Evolutionary conservation across 1,140 invertebrate species (phyloP).

Genomic region (Drosophila takahashii): DNA sequence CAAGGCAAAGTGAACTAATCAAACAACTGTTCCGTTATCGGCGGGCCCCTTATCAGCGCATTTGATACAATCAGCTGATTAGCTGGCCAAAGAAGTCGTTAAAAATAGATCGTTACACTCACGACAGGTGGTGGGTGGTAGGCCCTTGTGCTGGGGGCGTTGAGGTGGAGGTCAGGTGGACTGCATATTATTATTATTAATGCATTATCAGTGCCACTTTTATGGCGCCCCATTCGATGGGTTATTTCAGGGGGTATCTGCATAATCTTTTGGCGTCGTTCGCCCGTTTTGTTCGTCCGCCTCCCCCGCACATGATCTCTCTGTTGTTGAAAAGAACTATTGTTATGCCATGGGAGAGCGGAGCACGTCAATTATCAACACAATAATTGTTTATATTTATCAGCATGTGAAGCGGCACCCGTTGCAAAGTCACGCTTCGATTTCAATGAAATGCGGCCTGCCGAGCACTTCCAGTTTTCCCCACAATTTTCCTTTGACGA

Average conservation of each 20-base stretch:
- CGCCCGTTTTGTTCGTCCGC: constrained; percentile 5
- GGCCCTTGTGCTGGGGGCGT: constrained; percentile 4
- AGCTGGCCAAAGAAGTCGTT: constrained; percentile 29
- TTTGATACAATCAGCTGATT: constrained; percentile 64
- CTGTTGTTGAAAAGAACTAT: constrained; percentile 33
- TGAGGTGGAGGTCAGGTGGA: constrained; percentile 30
- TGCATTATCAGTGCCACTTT: constrained; percentile 29
- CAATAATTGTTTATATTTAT: constrained; percentile 79
- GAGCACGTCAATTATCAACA: constrained; percentile 68
- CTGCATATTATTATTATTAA: constrained; percentile 31
- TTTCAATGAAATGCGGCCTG: constrained; percentile 59
- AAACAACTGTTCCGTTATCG: constrained; percentile 63
- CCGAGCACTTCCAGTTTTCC: constrained; percentile 39
- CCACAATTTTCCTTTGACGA: constrained; percentile 66
- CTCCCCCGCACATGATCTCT: background rate
- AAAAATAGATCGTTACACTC: constrained; percentile 26
- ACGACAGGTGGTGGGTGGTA: constrained; percentile 18
- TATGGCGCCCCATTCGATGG: constrained; percentile 5
- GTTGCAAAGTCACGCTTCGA: constrained; percentile 70
- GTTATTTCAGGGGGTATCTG: constrained; percentile 14
- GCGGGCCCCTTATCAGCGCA: constrained; percentile 51
- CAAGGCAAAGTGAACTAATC: constrained; percentile 41
- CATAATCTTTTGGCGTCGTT: constrained; percentile 37
- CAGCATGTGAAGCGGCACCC: constrained; percentile 54
- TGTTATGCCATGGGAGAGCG: constrained; percentile 42